Conservation (phyloP, 1,140 invertebrate genomes). For the Conopomorpha cramerella region DNA sequence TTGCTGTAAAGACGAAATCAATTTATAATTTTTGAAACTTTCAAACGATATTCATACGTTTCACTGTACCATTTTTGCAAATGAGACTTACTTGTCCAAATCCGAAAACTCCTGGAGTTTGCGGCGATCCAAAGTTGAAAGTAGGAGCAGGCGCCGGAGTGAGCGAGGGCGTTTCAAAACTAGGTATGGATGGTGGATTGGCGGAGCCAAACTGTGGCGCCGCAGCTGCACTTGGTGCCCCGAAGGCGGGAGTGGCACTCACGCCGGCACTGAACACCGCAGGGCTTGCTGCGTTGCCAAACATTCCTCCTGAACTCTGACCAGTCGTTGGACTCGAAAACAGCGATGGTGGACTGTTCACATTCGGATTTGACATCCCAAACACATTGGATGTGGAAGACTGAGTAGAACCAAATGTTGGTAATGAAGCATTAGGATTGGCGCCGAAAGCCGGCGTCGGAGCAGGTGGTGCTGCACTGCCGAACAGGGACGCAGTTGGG, state of each 20-base stretch:
- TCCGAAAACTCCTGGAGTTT: slow-evolving; percentile 18
- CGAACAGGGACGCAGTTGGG: slow-evolving; percentile 11
- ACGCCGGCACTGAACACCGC: slow-evolving; percentile 11
- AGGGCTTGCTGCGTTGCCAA: slow-evolving; percentile 17
- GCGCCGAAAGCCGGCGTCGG: slow-evolving; percentile 16
- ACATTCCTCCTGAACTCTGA: slow-evolving; percentile 13
- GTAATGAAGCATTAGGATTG: no score
- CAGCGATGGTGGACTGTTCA: slow-evolving; percentile 12
- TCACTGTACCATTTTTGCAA: no score
- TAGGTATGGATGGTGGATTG: no score
- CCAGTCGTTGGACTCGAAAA: slow-evolving; percentile 17
- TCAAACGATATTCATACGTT: slow-evolving; percentile 1
- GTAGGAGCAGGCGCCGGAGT: slow-evolving; percentile 15
- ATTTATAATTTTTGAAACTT: not conserved
- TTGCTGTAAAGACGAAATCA: no score
- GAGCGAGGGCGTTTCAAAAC: slow-evolving; percentile 17
- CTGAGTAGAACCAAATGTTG: no score
- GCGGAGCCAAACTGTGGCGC: not conserved
- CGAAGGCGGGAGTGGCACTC: slow-evolving; percentile 16
- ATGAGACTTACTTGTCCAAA: slow-evolving; percentile 29
- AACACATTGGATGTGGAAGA: slow-evolving; percentile 19
- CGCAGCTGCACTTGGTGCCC: slow-evolving; percentile 8
- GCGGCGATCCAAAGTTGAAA: slow-evolving; percentile 23
- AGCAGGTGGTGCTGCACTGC: slow-evolving; percentile 3
- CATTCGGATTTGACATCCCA: slow-evolving; percentile 16